Evolutionary conservation across 2,888 invertebrate species (phyloP), one percentile per base, ranked within the genome.

Genomic region (Brachycybe producta): DNA sequence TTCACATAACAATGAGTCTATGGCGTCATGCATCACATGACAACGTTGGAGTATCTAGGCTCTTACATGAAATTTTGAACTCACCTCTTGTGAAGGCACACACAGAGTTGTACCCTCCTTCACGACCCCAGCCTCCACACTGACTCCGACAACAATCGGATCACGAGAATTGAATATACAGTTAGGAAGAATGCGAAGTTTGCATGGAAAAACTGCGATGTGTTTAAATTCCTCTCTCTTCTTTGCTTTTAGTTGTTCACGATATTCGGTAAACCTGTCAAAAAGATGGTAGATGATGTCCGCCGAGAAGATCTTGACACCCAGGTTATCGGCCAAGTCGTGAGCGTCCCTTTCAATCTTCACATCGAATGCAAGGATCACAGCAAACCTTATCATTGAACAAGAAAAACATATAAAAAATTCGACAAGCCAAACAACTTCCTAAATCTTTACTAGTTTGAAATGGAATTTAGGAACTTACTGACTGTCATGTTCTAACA

Each of bases 241-340:
- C 68, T 80, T 80, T 64, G 82, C 80, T 63, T 83, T 86, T 48
- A 94, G 71, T 61, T 95, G 92, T 52, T 94, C 92, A 54, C 91
- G 77, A 69, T 84, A 90, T 13, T 84, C 80, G 61, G 79, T 92
- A 73, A 98, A 99, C 68, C 86, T 85, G 70, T 99, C 98, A 71
- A 97, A 97, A 64, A 99, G 75, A 71, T 99, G 99, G 72, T 99
- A 99, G 65, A 99, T 99, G 66, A 99, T 99, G 72, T 99, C 95
- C 5, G 98, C 98, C 56, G 69, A 67, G 77, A 99, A 99, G 66
- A 98, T 90, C 71, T 84, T 87, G 49, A 95, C 91, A 51, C 88
- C 88, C 54, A 94, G 69, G 52, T 79, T 77, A 66, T 99, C 97
- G 0, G 98, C 98, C 68, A 97, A 71, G 63, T 95, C 94, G 71